Conservation (phyloP, 1,140 invertebrate genomes). For the Drosophila mojavensis region DNA sequence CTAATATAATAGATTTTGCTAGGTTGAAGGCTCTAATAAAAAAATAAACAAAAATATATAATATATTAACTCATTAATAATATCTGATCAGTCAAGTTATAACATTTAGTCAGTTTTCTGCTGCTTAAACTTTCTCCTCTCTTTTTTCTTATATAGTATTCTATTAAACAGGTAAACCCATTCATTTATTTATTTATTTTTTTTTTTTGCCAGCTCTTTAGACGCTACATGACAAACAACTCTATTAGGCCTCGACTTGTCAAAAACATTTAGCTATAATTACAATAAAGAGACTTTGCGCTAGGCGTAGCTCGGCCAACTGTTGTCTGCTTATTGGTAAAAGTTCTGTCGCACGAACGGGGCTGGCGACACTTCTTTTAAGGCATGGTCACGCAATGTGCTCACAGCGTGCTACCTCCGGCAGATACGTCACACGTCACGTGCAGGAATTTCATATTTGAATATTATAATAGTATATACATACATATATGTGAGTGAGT, state of each 20-base stretch:
- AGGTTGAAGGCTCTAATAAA: no score
- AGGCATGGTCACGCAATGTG: conserved; percentile 66
- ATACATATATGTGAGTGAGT: conserved; percentile 11
- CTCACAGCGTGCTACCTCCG: conserved; percentile 24
- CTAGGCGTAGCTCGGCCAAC: conserved; percentile 43
- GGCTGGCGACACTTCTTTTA: conserved; percentile 57
- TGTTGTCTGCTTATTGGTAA: conserved; percentile 53
- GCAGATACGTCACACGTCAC: conserved; percentile 62
- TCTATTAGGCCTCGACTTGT: conserved; percentile 14
- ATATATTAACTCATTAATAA: no score
- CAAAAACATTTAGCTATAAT: conserved; percentile 41
- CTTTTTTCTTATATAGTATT: no score
- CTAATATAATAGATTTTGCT: no score
- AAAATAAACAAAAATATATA: no score
- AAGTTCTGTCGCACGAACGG: conserved; percentile 71
- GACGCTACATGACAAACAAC: neutral
- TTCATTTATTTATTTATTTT: neutral
- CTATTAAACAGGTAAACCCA: no score
- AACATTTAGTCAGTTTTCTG: no score
- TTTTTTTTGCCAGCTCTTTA: neutral
- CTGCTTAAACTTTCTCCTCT: no score
- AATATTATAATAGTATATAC: conserved; percentile 24
- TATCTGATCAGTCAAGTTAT: no score
- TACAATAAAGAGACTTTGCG: conserved; percentile 24
- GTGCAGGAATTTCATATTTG: conserved; percentile 53